Evolutionary conservation across 2,113 vertebrate genomes (phyloP), one percentile per base, ranked within the genome.

Genomic region (Erinaceus europaeus): DNA sequence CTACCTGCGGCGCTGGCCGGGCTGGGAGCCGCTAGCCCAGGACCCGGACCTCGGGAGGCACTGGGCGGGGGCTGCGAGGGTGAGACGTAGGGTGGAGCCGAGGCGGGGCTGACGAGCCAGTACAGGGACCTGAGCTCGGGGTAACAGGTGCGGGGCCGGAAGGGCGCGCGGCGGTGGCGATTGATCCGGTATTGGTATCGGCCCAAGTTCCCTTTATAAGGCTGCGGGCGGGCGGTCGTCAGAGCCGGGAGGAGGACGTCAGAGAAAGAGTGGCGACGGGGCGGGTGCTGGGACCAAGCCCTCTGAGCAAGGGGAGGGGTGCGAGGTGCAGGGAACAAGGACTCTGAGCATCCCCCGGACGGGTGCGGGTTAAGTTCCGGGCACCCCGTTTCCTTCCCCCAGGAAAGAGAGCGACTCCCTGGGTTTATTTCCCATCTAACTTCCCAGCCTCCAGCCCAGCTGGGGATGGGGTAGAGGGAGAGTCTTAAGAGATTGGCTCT

Each of bases 161-260:
- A 5, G 65, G 59, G 81, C 13, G n/a, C 4, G 50, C 3, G 50
- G n/a, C 3, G 76, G 68, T 4, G n/a, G 57, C 4, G 38, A 80
- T 72, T 55, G 20, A 72, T 88, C 68, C 1, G n/a, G n/a, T n/a
- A n/a, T n/a, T 62, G 14, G 76, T 48, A 73, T 89, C 73, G 88
- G 94, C 95, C 92, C 93, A 95, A 95, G 95, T 95, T 92, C 89
- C 59, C 95, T 97, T 98, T 98, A 98, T 98, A 98, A 97, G 96
- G 89, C 76, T 86, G 91, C 93, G 80, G 74, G 80, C 73, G 80
- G 93, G 92, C 55, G 90, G 96, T 97, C 97, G 98, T 99, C 98
- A 98, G 97, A 97, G 96, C 91, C 88, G 40, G 94, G 94, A 81
- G 89, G 95, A 93, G 90, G 91, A 97, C 97, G 97, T 97, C 97